phyloP scores from a whole-genome alignment of 2,888 invertebrate species.

The Brachylomia viminalis region DNA sequence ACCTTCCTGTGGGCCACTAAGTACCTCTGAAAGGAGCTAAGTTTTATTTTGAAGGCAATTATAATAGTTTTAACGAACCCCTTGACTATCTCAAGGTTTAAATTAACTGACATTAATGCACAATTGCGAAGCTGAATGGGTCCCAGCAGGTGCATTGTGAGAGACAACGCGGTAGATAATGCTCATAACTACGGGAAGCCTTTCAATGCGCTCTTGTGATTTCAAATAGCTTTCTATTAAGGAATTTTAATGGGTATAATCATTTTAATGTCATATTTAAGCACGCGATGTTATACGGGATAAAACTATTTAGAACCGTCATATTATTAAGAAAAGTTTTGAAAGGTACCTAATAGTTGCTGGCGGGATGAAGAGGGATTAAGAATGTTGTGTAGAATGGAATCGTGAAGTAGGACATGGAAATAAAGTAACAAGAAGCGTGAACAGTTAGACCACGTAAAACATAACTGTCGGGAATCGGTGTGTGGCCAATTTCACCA shows the following conservation, averaged over 20 bases:
- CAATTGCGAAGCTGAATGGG: constrained; percentile 77
- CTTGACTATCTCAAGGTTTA: constrained; percentile 61
- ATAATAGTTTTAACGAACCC: constrained; percentile 35
- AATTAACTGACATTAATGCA: constrained; percentile 73
- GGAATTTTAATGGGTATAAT: constrained; percentile 30
- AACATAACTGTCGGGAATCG: not conserved
- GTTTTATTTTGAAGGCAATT: constrained; percentile 41
- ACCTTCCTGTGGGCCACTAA: not conserved
- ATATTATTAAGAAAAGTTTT: not conserved
- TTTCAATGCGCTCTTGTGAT: constrained; percentile 59
- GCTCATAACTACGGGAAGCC: constrained; percentile 67
- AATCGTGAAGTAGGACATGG: not conserved
- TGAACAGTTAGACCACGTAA: not conserved
- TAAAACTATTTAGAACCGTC: constrained; percentile 12
- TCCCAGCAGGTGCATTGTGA: constrained; percentile 79
- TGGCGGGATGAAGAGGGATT: not conserved
- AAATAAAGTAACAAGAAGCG: not conserved
- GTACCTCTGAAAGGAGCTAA: constrained; percentile 4
- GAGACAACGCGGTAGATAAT: constrained; percentile 71
- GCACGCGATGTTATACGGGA: not conserved
- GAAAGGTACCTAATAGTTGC: not conserved
- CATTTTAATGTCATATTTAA: constrained; percentile 4
- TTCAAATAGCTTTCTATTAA: constrained; percentile 46
- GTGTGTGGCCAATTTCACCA: not conserved
- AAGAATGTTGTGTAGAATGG: not conserved